Base-by-base conservation (phyloP, 2,113 vertebrate genomes). In the Leiothrix lutea region DNA sequence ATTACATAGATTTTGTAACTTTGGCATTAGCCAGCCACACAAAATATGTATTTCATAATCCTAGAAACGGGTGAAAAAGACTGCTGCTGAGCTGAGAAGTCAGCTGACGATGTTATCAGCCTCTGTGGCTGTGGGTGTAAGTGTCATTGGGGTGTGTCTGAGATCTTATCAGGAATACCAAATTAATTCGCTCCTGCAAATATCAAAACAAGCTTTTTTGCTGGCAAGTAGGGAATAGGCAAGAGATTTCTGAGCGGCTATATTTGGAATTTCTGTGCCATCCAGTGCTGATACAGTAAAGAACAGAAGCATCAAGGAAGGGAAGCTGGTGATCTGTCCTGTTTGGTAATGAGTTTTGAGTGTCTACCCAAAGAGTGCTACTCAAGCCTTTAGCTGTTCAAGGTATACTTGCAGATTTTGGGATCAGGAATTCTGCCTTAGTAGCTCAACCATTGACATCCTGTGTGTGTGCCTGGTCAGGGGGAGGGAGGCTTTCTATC, bases 1-100 rank as follows among this genome's bases (percentile, higher is more conserved):
- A 98, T 98, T 98, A 97, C 91, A 97, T 94, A 74, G 95, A 98
- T 98, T 98, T 98, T 98, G 98, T 98, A 98, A 98, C 95, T 97
- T 97, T 97, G 91, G 96, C 40, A 92, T 97, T 97, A 96, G 96
- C 97, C 98, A 97, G 97, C 96, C 96, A 60, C 51, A 93, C 94
- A 70, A 97, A 97, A 98, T 96, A 64, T 53, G 89, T 97, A 97
- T 98, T 98, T 98, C 98, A 97, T 98, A 98, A 98, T 96, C 95
- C 17, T 84, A 94, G 97, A 98, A 96, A 93, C 58, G 64, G 94
- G 97, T 91, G 94, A 97, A 97, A 93, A 87, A 95, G 97, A n/a
- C 94, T 90, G 65, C 77, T 95, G 93, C 89, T 88, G 97, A 92
- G 86, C 82, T 87, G 97, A 97, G 88, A 94, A 96, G 96, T 97